Conservation (phyloP, 2,113 vertebrate species). For the Gallinago media region DNA sequence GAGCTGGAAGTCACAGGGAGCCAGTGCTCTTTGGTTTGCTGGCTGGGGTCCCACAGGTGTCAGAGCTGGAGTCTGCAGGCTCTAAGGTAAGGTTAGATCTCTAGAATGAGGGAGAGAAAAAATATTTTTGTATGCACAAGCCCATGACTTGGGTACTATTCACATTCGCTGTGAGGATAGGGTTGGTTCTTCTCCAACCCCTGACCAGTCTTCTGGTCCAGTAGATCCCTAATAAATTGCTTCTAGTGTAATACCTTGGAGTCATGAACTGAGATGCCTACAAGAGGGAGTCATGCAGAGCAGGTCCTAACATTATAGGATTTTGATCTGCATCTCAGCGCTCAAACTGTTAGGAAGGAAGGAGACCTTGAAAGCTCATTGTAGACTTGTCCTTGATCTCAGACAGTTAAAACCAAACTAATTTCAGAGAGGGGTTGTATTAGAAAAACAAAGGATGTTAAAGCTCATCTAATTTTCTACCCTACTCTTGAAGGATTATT, state of each 20-base stretch:
- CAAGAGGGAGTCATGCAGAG: background rate
- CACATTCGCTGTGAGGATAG: background rate
- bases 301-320: background rate
- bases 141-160: fast-evolving
- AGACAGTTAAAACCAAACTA: background rate
- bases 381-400: background rate
- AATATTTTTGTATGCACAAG: background rate
- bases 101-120: background rate
- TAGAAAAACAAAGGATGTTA: background rate
- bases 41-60: background rate
- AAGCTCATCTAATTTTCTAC: background rate
- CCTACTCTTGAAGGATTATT: background rate
- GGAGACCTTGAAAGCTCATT: background rate
- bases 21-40: background rate
- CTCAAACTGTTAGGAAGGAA: background rate
- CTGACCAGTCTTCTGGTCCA: fast-evolving
- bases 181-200: background rate
- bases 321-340: background rate
- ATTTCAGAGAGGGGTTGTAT: slow-evolving; percentile 2
- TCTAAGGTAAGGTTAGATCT: background rate
- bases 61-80: background rate
- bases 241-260: background rate
- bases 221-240: background rate
- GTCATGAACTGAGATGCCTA: background rate
- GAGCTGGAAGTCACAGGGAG: background rate